Evolutionary conservation across 1,140 invertebrate genomes (phyloP), one percentile per base, ranked within the genome.

Genomic region (Neodiprion virginianus): DNA sequence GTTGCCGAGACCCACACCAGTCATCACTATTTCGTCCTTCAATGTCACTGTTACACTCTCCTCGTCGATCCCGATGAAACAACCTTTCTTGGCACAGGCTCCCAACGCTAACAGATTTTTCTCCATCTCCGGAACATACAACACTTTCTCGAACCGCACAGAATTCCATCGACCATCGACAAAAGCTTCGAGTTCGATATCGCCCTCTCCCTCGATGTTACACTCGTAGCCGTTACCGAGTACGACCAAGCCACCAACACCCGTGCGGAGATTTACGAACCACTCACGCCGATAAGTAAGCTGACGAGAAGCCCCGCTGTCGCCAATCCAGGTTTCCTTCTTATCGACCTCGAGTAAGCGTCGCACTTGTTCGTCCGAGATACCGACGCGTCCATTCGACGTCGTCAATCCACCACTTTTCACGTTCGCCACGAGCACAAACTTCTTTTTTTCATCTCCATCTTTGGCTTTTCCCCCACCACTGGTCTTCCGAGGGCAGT

Each of bases 31-130:
- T 66, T 79, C 68, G 48, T 74, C 61, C 67, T 77, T 76, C 40
- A 67, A 48, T 9, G 75, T 69, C 8, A 78, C 47, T 67, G 28
- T 66, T 47, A 71, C 75, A n/a, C 61, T 23, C 8, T 67, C 49
- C 8, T 73, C 53, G 48, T 78, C 61, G 48, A 76, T 71, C 72
- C 73, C n/a, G 8, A 79, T 72, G 40, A 49, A 50, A n/a, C 1
- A 21, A 23, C 78, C 76, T 72, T 78, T 74, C n/a, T 69, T 49
- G 17, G 76, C 74, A 49, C 53, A 40, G 61, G 61, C 49, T n/a
- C n/a, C 76, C 12, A 74, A 69, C 72, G 78, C 78, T 67, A 78
- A 75, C 48, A 79, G 67, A 67, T 79, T 76, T 66, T 75, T 69
- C 23, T 47, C 28, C 12, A 69, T 21, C 10, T 23, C 72, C 67